Evolutionary conservation across 2,113 vertebrate genomes (phyloP).

Genomic region (Tupaia tana): DNA sequence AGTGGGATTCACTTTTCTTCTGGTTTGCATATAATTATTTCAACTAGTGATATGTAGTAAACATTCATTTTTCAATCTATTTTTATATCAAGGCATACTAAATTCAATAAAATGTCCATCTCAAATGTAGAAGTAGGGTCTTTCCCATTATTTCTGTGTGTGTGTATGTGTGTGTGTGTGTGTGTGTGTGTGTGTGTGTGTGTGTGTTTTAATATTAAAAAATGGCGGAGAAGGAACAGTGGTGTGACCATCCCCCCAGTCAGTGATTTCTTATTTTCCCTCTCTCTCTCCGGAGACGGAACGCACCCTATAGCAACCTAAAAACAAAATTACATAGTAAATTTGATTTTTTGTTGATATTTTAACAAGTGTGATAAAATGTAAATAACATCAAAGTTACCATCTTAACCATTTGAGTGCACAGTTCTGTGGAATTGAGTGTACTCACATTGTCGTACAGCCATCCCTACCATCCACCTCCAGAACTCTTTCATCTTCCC

Average conservation of each 20-base stretch:
- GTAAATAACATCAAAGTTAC: fast-evolving
- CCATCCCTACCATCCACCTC: background rate
- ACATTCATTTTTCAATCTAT: background rate
- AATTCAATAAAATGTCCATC: background rate
- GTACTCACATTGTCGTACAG: background rate
- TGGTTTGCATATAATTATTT: background rate
- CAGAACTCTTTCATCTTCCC: background rate
- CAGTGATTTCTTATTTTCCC: too few species aligned
- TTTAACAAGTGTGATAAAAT: background rate
- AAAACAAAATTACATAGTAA: background rate
- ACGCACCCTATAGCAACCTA: too few species aligned
- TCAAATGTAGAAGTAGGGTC: background rate
- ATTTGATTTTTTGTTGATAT: background rate
- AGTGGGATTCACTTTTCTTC: background rate
- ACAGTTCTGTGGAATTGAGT: fast-evolving
- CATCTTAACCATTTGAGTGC: background rate
- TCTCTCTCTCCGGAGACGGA: fast-evolving
- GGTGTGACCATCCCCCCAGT: too few species aligned
- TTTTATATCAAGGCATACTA: background rate
- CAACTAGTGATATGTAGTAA: too few species aligned
- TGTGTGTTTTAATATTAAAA: too few species aligned
- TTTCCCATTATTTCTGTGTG: background rate
- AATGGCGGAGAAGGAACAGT: too few species aligned
- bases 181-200: too few species aligned
- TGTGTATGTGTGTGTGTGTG: too few species aligned